Evolutionary conservation across 1,140 invertebrate genomes (phyloP).

Genomic region (Drosophila littoralis): DNA sequence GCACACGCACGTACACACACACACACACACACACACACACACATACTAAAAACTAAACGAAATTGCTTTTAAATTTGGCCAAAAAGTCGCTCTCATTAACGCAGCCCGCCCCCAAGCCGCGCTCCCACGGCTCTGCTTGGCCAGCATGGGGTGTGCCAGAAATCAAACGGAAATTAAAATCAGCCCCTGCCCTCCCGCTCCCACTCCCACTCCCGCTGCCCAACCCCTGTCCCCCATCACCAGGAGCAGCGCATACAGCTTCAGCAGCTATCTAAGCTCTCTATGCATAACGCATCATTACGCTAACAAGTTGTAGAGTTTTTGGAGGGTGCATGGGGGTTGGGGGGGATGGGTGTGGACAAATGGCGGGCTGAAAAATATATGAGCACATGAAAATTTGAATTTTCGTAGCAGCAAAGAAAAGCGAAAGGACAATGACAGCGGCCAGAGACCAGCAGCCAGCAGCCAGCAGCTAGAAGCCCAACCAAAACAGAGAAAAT

Average conservation of each 20-base stretch:
- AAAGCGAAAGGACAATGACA: slow-evolving; percentile 46
- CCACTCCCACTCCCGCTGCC: not conserved
- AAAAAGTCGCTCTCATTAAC: slow-evolving; percentile 52
- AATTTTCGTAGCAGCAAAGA: slow-evolving; percentile 38
- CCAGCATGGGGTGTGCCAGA: slow-evolving; percentile 42
- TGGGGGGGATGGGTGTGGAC: not conserved
- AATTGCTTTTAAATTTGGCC: slow-evolving; percentile 69
- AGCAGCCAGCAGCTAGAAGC: slow-evolving; percentile 7
- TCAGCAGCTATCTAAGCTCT: slow-evolving; percentile 45
- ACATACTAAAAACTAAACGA: slow-evolving; percentile 45
- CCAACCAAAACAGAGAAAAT: slow-evolving; percentile 42
- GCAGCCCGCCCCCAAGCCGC: not conserved
- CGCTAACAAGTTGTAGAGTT: slow-evolving; percentile 51
- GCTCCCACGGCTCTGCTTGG: not conserved
- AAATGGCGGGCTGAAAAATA: slow-evolving; percentile 47
- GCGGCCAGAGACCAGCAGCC: not conserved
- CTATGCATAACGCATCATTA: slow-evolving; percentile 73
- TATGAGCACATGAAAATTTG: slow-evolving; percentile 49
- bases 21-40: not conserved
- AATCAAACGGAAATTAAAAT: slow-evolving; percentile 76
- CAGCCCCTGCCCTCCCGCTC: slow-evolving; percentile 19
- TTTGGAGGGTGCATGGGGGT: no score
- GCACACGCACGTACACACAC: slow-evolving; percentile 16
- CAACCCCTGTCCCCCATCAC: not conserved
- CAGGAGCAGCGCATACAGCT: slow-evolving; percentile 19